Conservation (phyloP, 2,888 invertebrate genomes). For the Pristionchus arcanus region DNA sequence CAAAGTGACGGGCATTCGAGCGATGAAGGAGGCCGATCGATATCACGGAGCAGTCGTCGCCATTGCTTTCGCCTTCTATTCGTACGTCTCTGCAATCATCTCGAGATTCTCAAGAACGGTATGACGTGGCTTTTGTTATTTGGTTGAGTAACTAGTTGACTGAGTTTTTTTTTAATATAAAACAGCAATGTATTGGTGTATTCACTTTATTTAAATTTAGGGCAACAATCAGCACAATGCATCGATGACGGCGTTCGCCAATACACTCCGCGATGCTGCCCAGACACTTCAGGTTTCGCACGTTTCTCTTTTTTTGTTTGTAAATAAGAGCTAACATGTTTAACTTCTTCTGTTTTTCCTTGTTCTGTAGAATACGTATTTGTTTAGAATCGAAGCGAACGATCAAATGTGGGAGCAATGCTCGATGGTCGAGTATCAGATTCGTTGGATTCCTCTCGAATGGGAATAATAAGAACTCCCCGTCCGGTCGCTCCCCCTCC, state of each 20-base stretch:
- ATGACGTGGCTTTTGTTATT: neutral
- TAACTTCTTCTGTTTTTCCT: neutral
- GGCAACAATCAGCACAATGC: neutral
- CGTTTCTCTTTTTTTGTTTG: neutral
- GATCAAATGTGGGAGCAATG: neutral
- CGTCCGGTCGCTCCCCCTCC: constrained; percentile 26
- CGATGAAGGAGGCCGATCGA: constrained; percentile 28
- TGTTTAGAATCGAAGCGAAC: neutral
- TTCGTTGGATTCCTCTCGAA: neutral
- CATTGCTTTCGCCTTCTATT: constrained; percentile 43
- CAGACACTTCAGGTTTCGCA: neutral
- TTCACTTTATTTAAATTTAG: neutral
- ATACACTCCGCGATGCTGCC: constrained; percentile 33
- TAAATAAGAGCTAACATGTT: too few relatives aligned
- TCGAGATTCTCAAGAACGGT: constrained; percentile 36
- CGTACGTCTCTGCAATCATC: constrained; percentile 40
- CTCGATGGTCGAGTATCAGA: constrained; percentile 20
- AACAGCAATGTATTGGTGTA: neutral
- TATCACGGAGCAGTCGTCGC: neutral
- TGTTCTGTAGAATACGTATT: neutral
- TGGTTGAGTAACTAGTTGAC: too few relatives aligned
- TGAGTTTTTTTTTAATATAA: neutral
- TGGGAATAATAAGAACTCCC: constrained; percentile 7
- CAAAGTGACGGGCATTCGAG: neutral
- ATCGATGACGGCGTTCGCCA: constrained; percentile 6